phyloP scores from a whole-genome alignment of 2,113 vertebrate genomes.

The Gallinago media region DNA sequence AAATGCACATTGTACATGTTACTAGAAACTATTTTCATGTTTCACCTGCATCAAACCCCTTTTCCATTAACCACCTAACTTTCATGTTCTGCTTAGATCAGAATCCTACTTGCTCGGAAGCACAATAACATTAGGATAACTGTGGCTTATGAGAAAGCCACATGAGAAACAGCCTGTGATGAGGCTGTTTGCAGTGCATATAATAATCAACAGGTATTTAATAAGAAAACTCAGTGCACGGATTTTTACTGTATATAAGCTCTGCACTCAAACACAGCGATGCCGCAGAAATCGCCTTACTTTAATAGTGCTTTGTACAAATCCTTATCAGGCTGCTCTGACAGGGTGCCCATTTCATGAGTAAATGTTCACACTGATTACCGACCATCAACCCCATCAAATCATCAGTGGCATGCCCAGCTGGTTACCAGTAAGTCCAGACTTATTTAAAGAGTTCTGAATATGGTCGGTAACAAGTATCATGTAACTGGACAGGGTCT shows the following conservation, averaged over 20 bases:
- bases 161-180: background rate
- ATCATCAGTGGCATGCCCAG: background rate
- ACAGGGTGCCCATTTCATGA: background rate
- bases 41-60: background rate
- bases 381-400: background rate
- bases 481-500: background rate
- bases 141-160: background rate
- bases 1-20: fast-evolving
- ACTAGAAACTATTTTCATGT: background rate
- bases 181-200: background rate
- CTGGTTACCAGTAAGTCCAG: background rate
- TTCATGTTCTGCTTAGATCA: background rate
- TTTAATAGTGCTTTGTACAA: background rate
- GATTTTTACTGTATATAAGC: background rate
- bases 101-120: background rate
- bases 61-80: background rate
- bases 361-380: background rate
- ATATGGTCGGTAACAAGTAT: background rate
- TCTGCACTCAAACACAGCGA: background rate
- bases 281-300: background rate
- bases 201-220: background rate
- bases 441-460: background rate
- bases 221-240: background rate
- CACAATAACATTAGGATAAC: fast-evolving
- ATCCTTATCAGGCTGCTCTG: background rate